Base-by-base conservation (phyloP, 92 coral and sea anemone genomes). In the Paramuricea clavata region DNA sequence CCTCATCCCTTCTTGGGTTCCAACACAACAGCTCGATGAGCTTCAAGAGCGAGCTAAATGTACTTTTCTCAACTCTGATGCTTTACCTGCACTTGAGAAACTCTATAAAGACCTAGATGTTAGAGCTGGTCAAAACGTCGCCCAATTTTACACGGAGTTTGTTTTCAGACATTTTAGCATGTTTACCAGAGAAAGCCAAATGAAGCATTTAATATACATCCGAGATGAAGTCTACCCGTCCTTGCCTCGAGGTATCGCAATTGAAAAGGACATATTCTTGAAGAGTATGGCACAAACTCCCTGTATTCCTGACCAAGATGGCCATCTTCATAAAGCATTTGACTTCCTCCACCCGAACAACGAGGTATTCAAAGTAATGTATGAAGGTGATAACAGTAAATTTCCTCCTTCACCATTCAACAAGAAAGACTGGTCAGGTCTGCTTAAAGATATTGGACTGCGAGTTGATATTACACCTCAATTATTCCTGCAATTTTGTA, bases 391-490 rank as follows among this genome's bases (percentile, higher is more conserved):
- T 54, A 16, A 5, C 62, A 13, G 17, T 69, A 89, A 88, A 76
- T 95, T 95, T 21, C 98, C 98, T 31, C 95, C 98, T 9, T 91
- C 83, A 27, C 91, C 89, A 10, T 95, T 92, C 83, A 70, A 79
- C 16, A 69, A 85, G 42, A 60, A 88, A 21, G 74, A 59, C 47
- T 95, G 98, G 98, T 92, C 92, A 27, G 89, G 91, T n/a, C 83
- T 95, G 30, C 87, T 95, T n/a, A 77, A 93, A 42, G 92, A 93
- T 59, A 92, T 95, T 78, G 98, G 98, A 43, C 86, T 95, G 25
- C 93, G 91, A 74, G 86, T 89, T 69, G 83, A 85, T 19, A 93
- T 95, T 2, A 91, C 94, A 41, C 93, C 94, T 56, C 93, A 95
- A 81, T 90, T 89, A 36, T 95, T 95, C 60, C 72, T 92, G 32